phyloP scores from a whole-genome alignment of 1,140 invertebrate genomes.

The Chironomus striatipennis region DNA sequence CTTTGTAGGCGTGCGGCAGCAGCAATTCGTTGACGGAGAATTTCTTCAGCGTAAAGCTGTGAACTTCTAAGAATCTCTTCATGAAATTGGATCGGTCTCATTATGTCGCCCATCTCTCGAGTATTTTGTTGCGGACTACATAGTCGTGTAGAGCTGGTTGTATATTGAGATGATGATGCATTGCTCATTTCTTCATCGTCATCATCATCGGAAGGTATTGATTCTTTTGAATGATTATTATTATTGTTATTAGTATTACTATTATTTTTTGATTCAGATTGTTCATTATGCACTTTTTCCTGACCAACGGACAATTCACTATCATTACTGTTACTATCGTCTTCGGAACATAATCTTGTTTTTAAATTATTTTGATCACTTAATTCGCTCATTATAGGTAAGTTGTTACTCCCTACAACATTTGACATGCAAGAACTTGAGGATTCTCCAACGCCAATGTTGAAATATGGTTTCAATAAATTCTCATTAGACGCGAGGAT shows the following conservation, averaged over 20 bases:
- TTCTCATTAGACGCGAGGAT: background rate
- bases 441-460: background rate
- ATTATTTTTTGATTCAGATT: slow-evolving; percentile 31
- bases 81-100: slow-evolving; percentile 33
- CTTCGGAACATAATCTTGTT: slow-evolving; percentile 34
- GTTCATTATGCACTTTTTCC: slow-evolving; percentile 41
- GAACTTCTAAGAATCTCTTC: slow-evolving; percentile 39
- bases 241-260: slow-evolving; percentile 49
- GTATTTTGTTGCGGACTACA: background rate
- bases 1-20: slow-evolving; percentile 33
- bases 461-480: background rate
- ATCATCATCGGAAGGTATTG: background rate
- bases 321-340: slow-evolving; percentile 54
- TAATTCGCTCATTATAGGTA: background rate
- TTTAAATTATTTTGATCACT: background rate
- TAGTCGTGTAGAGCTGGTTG: background rate
- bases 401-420: background rate
- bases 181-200: slow-evolving; percentile 25
- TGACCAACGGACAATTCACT: slow-evolving; percentile 58
- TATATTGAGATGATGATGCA: slow-evolving; percentile 23
- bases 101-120: background rate
- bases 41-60: slow-evolving; percentile 39
- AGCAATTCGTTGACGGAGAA: slow-evolving; percentile 41
- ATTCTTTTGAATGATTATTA: background rate
- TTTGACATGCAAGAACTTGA: background rate